Evolutionary conservation across 2,113 vertebrate species (phyloP), one percentile per base, ranked within the genome.

Genomic region (Poecilia latipinna): DNA sequence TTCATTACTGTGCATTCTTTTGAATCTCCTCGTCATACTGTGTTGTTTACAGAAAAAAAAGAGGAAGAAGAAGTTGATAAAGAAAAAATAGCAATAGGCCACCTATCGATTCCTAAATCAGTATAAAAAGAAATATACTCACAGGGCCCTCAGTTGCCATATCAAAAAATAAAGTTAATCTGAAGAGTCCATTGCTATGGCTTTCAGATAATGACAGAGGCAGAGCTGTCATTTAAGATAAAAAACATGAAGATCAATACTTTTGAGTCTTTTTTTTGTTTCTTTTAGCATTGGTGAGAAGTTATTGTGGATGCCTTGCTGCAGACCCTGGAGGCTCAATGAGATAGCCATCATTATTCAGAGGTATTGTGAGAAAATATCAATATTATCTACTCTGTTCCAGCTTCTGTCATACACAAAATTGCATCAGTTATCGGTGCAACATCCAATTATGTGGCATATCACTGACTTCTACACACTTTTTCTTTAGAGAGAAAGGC

Each of bases 121-220:
- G 85, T 71, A 86, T 80, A 78, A 89, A 48, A 87, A 87, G 44
- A 85, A 85, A 80, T 77, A 74, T 65, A 82, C 77, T 85, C 78
- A 68, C 77, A 72, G 62, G 77, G 82, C 72, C 65, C 10, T 63
- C 35, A 12, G 76, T 82, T 85, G 76, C 87, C 69, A 71, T 89
- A 84, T 90, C 78, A 83, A 89, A 86, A 88, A 82, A 86, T 82
- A 76, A 72, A 84, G 84, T 88, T 60, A 87, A 92, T 92, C 90
- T 89, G 86, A 91, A 66, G 44, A 79, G 76, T 85, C 85, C 63
- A 79, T 54, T 82, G 78, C 70, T 86, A 80, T 73, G 17, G 75
- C 87, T 86, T 87, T 83, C 74, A 79, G 87, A 84, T 86, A 88
- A 90, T 84, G 84, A 78, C 74, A 65, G 65, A 82, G 71, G 65